Conservation (phyloP, 2,113 vertebrate genomes). For the Onychostruthus taczanowskii region DNA sequence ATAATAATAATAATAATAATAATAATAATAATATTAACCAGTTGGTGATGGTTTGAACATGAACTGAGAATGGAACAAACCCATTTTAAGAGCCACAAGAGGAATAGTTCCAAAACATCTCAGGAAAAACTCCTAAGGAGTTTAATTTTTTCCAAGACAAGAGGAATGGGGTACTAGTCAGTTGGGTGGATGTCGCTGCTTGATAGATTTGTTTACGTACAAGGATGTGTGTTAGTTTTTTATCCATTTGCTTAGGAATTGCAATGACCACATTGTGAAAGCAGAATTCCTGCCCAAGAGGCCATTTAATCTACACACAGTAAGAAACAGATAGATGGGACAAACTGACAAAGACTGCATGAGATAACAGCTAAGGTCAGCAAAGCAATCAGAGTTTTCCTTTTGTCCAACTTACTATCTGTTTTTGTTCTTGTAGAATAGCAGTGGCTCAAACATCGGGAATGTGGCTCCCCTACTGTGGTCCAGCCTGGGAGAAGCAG, state of each 20-base stretch:
- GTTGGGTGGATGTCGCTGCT: neutral
- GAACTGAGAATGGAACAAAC: neutral
- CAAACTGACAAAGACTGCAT: neutral
- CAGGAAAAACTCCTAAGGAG: neutral
- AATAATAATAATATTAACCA: neutral
- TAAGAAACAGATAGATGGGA: neutral
- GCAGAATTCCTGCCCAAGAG: neutral
- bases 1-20: neutral
- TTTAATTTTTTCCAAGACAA: neutral
- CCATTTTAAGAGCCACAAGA: neutral
- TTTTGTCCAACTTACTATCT: neutral
- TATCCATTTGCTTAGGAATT: neutral
- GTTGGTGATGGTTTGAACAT: neutral
- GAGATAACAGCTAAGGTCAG: neutral
- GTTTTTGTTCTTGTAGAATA: neutral
- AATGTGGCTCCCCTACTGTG: neutral
- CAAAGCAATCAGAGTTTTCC: neutral
- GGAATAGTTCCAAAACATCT: neutral
- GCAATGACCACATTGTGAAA: neutral
- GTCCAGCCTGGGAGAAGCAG: neutral
- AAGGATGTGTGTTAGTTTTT: neutral
- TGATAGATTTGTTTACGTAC: neutral
- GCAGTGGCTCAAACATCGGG: neutral
- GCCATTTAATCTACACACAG: neutral
- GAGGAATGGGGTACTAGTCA: neutral